phyloP scores from a whole-genome alignment of 2,797 vertebrate genomes.

The Danio aesculapii region DNA sequence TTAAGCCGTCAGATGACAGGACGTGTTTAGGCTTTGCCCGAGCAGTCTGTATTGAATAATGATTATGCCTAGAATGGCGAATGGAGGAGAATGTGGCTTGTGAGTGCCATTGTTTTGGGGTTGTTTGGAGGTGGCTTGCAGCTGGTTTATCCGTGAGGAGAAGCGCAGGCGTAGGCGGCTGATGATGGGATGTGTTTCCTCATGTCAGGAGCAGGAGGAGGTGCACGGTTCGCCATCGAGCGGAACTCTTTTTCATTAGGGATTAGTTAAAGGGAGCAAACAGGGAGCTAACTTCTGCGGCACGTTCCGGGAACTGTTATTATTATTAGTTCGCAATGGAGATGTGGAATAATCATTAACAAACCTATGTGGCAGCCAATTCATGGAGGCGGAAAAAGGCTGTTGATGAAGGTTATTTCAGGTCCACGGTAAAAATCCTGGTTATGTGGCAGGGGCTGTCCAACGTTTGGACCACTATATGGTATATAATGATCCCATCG shows the following conservation, averaged over 20 bases:
- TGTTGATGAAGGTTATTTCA: constrained; percentile 2
- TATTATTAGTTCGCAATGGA: constrained; percentile 28
- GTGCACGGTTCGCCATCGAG: constrained; percentile 44
- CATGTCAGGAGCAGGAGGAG: constrained; percentile 51
- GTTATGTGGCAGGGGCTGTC: background rate
- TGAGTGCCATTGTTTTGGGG: background rate
- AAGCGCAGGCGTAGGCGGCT: constrained; percentile 41
- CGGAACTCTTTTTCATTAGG: constrained; percentile 55
- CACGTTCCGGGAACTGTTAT: constrained; percentile 51
- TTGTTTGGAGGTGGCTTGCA: constrained; percentile 50
- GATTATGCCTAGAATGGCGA: constrained; percentile 18
- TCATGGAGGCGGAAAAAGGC: constrained; percentile 12
- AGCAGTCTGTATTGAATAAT: constrained; percentile 22
- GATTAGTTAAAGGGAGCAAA: constrained; percentile 56
- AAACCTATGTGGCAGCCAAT: constrained; percentile 46
- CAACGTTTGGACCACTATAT: too few relatives aligned
- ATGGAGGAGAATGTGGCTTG: constrained; percentile 49
- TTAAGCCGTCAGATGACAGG: constrained; percentile 36
- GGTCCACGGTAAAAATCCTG: background rate
- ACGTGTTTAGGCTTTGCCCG: constrained; percentile 48
- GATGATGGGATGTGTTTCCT: constrained; percentile 61
- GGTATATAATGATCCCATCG: too few relatives aligned
- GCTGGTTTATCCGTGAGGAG: constrained; percentile 49
- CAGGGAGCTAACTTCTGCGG: constrained; percentile 37
- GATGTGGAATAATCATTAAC: constrained; percentile 63